Base-by-base conservation (phyloP, 92 coral and sea anemone genomes). In the Phenganax subtilis region DNA sequence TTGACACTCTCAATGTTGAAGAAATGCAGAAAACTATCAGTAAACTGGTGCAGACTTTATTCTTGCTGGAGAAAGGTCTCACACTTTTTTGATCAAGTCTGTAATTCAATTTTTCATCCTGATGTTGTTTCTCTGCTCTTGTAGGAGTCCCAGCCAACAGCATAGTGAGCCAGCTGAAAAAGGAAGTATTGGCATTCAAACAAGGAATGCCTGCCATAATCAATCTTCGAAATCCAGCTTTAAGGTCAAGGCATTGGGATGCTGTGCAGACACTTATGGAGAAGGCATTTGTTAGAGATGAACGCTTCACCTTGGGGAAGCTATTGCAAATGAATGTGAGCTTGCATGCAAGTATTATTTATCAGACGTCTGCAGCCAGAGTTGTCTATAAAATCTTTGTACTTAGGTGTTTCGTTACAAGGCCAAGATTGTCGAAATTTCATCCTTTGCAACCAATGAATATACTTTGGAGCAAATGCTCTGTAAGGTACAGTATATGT, bases 181-280 rank as follows among this genome's bases (percentile, higher is more conserved):
- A 86, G 80, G 91, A 90, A 67, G 97, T 94, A 44, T 89, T 87
- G 52, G 86, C 92, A 81, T 94, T 94, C 84, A 92, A 94, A 73
- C 90, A 88, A 70, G 98, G 98, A 52, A 88, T 94, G 87, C 98
- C 98, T 6, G 98, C 92, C 52, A 88, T 94, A 2, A 90, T 92
- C 1, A 94, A 97, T 82, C 87, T 94, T n/a, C 88, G 98, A 17
- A 94, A 94, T 68, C 90, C 93, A 15, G 90, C 98, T 0, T 88
- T 94, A 25, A 85, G 98, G 28, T 66, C 91, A 44, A 88, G 98
- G 27, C 98, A 94, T 81, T 94, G 98, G 98, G 98, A 94, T 64
- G 98, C 96, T 0, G 89, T 94, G 30, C 97, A 92, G 76, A 87
- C 81, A 51, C 65, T 82, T 12, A 94, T 94, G 73, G 91, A 90